Evolutionary conservation across 2,888 invertebrate genomes (phyloP), one percentile per base, ranked within the genome.

Genomic region (Melinopterus prodromus): DNA sequence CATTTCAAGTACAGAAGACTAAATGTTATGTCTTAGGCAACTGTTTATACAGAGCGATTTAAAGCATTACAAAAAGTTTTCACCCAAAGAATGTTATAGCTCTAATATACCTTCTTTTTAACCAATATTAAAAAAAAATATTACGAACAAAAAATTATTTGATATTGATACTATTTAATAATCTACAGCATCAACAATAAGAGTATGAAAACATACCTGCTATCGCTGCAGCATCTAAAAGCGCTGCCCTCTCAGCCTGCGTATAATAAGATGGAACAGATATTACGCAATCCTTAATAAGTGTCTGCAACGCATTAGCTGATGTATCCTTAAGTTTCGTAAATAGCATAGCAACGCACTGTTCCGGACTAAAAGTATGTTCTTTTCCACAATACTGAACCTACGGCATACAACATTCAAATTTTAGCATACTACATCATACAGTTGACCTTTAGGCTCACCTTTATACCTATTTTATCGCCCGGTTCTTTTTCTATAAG

Each of bases 241-340:
- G 90, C 15, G 98, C 96, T 87, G 96, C 95, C 83, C 99, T 93
- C 90, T 99, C 99, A 80, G 95, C 93, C 90, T 99, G 99, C 71
- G 99, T 98, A 88, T 94, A 99, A 90, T 96, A 99, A 78, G 96
- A 95, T 78, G 99, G 99, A 81, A 97, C 97, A 80, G 97, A 95
- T 87, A 98, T 96, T 70, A 98, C 98, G 90, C 98, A 98, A 90
- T 98, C 98, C 88, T 96, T 96, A 76, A 98, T 95, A 88, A 96
- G 97, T 35, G 97, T 97, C 87, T 96, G 95, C 84, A 99, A 90
- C 69, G 96, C 97, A 84, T 90, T 92, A 82, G 97, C 95, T 36
- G 99, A 96, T 82, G 94, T 95, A 86, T 97, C 97, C 90, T 98
- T 99, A 83, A 99, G 91, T 90, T 99, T 99, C 69, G 98, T 98